Evolutionary conservation across 2,797 vertebrate genomes (phyloP).

Genomic region (Buphagus erythrorhynchus): DNA sequence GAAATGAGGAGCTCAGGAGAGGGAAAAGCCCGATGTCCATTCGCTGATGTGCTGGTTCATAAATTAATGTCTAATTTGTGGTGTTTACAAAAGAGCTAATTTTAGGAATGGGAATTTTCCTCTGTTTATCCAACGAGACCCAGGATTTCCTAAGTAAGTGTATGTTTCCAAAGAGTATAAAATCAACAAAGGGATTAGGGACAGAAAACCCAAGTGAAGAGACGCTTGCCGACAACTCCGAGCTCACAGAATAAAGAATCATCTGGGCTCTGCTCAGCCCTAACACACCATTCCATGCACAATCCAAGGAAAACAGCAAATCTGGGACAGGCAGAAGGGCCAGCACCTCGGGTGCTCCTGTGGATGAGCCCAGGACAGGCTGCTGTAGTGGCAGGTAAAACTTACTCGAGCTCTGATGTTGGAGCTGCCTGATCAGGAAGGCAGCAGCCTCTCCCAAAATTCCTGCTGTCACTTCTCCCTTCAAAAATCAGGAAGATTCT

Average conservation of each 20-base stretch:
- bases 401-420: not conserved
- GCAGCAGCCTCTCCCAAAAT: not conserved
- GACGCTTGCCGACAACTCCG: not conserved
- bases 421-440: not conserved
- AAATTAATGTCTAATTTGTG: not conserved
- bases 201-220: not conserved
- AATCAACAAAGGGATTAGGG: not conserved
- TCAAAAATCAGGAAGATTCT: too few species aligned
- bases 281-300: not conserved
- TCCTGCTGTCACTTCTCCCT: not conserved
- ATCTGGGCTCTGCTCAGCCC: not conserved
- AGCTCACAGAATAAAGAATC: not conserved
- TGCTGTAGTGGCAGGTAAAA: not conserved
- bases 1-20: not conserved
- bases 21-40: not conserved
- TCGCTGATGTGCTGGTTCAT: not conserved
- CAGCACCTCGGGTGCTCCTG: not conserved
- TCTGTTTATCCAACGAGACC: conserved; percentile 30
- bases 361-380: accelerated
- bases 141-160: conserved; percentile 36
- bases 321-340: not conserved
- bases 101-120: conserved; percentile 41
- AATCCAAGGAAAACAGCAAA: not conserved
- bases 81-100: conserved; percentile 48
- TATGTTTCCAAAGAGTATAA: not conserved